Base-by-base conservation (phyloP, 1,140 invertebrate genomes). In the Bombyx mori region DNA sequence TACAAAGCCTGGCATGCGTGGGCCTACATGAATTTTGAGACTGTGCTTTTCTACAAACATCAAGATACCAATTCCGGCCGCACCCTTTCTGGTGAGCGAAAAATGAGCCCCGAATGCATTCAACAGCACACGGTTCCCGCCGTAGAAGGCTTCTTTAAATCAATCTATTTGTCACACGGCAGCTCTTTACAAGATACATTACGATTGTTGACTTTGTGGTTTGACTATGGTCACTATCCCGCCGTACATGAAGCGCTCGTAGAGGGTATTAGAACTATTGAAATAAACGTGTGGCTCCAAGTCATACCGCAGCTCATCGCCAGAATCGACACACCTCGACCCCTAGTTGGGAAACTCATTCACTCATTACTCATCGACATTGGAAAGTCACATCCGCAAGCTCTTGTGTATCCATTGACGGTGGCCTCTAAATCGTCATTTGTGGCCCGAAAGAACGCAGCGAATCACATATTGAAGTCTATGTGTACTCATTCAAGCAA, bases 301-400 rank as follows among this genome's bases (percentile, higher is more conserved):
- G 98, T 99, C 0, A 99, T 99, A 66, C 99, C 99, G 0, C 99
- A 99, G 82, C 84, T 99, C 3, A 99, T 99, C 60, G 98, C 98
- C 1, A 91, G 98, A 44, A 99, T 99, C 61, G 99, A 99, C 77
- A 98, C 97, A 0, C 94, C 95, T 0, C 90, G 97, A 10, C 92
- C 92, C 58, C 81, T 97, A 50, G 97, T 99, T 0, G 95, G 94
- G 0, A 91, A 95, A 50, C 89, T 99, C 3, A 98, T 99, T 57
- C 95, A 98, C 81, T 94, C 98, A 72, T 88, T 99, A 6, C 88
- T 99, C 1, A 95, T 97, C 59, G 97, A 99, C 74, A 97, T 99
- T 72, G 97, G 98, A 6, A 96, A 96, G 73, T 91, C 93, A 56
- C 94, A 96, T 85, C 94, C 94, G 0, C 92, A 98, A 89, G 98